phyloP scores from a whole-genome alignment of 23 tunicate species.

The Trididemnum clinides region DNA sequence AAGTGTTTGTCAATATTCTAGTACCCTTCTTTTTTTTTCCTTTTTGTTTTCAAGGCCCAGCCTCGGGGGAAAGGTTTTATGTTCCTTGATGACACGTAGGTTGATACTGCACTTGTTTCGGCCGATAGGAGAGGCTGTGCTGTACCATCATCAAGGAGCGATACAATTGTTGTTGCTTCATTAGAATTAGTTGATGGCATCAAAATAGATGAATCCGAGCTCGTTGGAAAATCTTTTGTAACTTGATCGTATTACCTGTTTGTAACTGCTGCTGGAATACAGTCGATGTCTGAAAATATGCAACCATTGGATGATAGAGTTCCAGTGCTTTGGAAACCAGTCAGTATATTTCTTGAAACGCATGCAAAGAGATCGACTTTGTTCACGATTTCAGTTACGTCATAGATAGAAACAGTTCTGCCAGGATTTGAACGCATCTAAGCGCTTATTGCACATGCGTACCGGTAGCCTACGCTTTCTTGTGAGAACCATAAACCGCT shows the following conservation, averaged over 20 bases:
- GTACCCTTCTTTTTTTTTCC: not conserved
- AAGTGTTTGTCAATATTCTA: not conserved
- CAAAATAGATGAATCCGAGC: not conserved
- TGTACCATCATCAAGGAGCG: not conserved
- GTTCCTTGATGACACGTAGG: not conserved
- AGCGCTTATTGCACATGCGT: conserved; percentile 14
- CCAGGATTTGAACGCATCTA: conserved; percentile 27
- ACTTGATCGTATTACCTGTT: not conserved
- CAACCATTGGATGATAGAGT: not conserved
- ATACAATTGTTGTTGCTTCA: not conserved
- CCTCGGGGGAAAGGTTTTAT: not conserved
- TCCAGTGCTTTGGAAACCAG: conserved; percentile 7
- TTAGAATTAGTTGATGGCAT: not conserved
- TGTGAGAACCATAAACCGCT: not conserved
- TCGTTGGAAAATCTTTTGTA: not conserved
- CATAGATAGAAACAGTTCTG: not conserved
- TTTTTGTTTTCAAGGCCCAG: not conserved
- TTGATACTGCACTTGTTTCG: not conserved
- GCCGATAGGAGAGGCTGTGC: not conserved
- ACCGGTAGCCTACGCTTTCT: conserved; percentile 6
- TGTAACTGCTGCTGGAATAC: not conserved
- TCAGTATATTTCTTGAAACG: not conserved
- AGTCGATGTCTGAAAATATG: not conserved
- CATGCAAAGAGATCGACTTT: not conserved
- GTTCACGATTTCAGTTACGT: not conserved